A percentile compares a stretch with the other conserved stretches of the same genome.
Conservation (phyloP, 2,113 vertebrate species). For the Hystrix brachyura region DNA sequence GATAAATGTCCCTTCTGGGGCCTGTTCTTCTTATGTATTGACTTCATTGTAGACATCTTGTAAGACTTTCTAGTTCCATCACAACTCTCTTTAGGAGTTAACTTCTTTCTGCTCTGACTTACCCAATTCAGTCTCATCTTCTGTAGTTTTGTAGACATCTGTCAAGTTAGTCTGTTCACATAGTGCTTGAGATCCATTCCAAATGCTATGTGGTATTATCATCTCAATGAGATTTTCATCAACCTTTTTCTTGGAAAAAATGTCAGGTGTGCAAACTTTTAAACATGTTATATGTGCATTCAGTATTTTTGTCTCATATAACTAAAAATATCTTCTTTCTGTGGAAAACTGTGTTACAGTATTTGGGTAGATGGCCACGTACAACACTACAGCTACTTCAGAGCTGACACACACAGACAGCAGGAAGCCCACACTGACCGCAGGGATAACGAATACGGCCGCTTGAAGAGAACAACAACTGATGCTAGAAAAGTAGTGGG, state of each 20-base stretch:
- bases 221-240: not conserved
- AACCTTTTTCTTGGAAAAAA: not conserved
- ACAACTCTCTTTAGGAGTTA: not conserved
- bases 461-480: no score
- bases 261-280: not conserved
- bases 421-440: not conserved
- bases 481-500: not conserved
- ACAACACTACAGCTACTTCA: not conserved
- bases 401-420: not conserved
- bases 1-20: not conserved
- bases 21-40: not conserved
- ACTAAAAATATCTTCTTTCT: not conserved
- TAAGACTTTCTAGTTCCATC: not conserved
- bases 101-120: not conserved
- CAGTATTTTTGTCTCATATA: not conserved
- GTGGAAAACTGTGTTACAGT: not conserved
- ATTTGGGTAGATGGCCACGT: not conserved
- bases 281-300: not conserved
- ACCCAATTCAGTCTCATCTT: not conserved
- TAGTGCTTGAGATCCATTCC: not conserved
- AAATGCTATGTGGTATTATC: not conserved
- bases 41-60: not conserved
- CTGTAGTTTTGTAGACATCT: not conserved
- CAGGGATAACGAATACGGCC: not conserved
- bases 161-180: not conserved